These are phyloP conservation scores for Sussaba pulchella DNA, from an alignment of 2,888 invertebrate genomes.

Conservation along the genomic window DNA sequence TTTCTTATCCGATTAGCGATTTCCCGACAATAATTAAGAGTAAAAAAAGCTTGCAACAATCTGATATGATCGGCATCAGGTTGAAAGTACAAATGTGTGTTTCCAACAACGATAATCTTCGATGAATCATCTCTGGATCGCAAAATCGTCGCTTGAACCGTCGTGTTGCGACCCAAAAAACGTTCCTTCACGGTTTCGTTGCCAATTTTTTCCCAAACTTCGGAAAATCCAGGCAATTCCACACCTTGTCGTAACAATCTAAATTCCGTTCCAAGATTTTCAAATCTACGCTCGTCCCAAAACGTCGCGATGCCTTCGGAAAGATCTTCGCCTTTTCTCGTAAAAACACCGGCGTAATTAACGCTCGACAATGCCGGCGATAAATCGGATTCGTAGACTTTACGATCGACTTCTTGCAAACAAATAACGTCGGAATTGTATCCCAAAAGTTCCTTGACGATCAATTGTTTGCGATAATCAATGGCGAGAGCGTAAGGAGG, in stretches of 20 bases:
- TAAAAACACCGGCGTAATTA: constrained; percentile 87
- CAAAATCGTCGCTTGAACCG: constrained; percentile 86
- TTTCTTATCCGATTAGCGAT: no score
- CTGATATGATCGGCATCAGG: constrained; percentile 96
- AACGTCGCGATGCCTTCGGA: constrained; percentile 94
- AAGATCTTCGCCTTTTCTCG: constrained; percentile 90
- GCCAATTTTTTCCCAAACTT: constrained; percentile 87
- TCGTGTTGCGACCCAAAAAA: constrained; percentile 88
- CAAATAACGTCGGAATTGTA: constrained; percentile 96
- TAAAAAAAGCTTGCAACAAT: constrained; percentile 92
- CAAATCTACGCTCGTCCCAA: constrained; percentile 89
- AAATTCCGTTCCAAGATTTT: constrained; percentile 86
- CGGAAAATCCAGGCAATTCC: constrained; percentile 85
- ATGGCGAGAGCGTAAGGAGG: constrained; percentile 92
- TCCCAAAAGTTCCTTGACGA: constrained; percentile 93
- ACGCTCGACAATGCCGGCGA: constrained; percentile 86
- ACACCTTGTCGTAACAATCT: constrained; percentile 88
- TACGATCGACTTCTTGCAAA: constrained; percentile 96
- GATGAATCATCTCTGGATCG: constrained; percentile 86
- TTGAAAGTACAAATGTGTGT: constrained; percentile 97
- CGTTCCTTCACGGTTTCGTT: constrained; percentile 87
- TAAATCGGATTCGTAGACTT: constrained; percentile 90
- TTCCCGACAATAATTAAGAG: constrained; percentile 89
- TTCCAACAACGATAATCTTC: constrained; percentile 90
- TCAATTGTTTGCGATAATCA: constrained; percentile 94